Evolutionary conservation across 2,113 vertebrate genomes (phyloP), one percentile per base, ranked within the genome.

Genomic region (Gulo gulo): DNA sequence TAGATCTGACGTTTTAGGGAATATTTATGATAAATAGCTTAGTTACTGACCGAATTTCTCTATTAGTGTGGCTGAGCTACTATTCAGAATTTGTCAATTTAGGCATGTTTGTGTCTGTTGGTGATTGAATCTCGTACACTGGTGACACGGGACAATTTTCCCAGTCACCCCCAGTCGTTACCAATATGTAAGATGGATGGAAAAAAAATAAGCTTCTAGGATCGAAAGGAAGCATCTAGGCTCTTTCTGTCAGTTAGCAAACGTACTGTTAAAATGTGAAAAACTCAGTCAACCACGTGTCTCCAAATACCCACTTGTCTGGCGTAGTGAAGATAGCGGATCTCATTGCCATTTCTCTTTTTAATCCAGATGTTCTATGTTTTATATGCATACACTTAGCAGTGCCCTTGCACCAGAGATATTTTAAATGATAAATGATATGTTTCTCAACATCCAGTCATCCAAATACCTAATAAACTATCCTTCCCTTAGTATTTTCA

Each of bases 341-440:
- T 88, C 21, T 86, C 26, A 76, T 73, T 96, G 63, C 15, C 52
- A 96, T 83, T 96, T 57, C 76, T 95, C 69, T 94, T 95, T 95
- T 95, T 78, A 82, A 88, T 61, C 39, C 34, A 88, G 36, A 65
- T 95, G n/a, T 91, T 91, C 78, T 79, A 42, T 93, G 80, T 92
- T 97, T 95, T 83, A 80, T 93, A 88, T 81, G 76, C 3, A 79
- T 82, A 50, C 1, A 50, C 26, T 71, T 67, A 88, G 57, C 34
- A 88, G 5, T 91, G n/a, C 2, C 39, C 85, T 91, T 93, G 71
- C 7, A 83, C n/a, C 18, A 81, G 52, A 85, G 36, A 94, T 74
- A 94, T 57, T 93, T 93, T 91, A 91, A 93, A 91, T 95, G 81
- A 91, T 87, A 93, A 91, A 97, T 84, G 29, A 15, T 91, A 95